Conservation (phyloP, 2,113 vertebrate species). For the Polypterus senegalus region DNA sequence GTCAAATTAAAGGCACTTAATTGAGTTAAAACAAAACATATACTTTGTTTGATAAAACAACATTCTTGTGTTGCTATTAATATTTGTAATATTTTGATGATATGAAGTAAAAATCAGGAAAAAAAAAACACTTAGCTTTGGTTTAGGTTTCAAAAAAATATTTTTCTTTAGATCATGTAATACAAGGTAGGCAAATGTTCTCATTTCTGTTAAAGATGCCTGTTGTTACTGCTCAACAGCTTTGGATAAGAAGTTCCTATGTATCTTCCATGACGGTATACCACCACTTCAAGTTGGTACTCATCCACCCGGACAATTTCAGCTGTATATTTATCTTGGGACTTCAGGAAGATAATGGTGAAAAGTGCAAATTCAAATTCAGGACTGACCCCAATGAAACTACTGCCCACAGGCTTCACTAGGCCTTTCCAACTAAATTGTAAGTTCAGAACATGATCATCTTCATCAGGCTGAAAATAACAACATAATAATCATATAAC, state of each 20-base stretch:
- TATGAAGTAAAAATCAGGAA: no score
- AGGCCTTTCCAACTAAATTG: conserved; percentile 75
- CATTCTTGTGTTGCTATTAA: no score
- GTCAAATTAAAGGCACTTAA: no score
- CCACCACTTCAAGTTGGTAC: conserved; percentile 61
- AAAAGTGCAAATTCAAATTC: conserved; percentile 72
- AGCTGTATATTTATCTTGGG: conserved; percentile 42
- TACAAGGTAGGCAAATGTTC: no score
- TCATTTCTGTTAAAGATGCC: conserved; percentile 24
- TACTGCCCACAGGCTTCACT: conserved; percentile 60
- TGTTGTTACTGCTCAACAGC: conserved; percentile 55
- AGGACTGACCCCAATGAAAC: conserved; percentile 64
- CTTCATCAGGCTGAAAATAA: conserved; percentile 52
- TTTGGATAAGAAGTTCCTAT: conserved; percentile 68
- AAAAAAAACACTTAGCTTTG: no score
- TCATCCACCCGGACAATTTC: conserved; percentile 56
- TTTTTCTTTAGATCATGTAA: no score
- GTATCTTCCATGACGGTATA: conserved; percentile 48
- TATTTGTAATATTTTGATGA: no score
- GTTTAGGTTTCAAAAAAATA: no score
- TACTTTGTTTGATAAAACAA: no score
- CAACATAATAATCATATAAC: background rate
- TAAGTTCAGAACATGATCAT: conserved; percentile 68
- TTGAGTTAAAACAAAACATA: no score
- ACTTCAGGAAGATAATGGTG: conserved; percentile 64